phyloP scores from a whole-genome alignment of 1,140 invertebrate species.

The Hylaeus volcanicus region DNA sequence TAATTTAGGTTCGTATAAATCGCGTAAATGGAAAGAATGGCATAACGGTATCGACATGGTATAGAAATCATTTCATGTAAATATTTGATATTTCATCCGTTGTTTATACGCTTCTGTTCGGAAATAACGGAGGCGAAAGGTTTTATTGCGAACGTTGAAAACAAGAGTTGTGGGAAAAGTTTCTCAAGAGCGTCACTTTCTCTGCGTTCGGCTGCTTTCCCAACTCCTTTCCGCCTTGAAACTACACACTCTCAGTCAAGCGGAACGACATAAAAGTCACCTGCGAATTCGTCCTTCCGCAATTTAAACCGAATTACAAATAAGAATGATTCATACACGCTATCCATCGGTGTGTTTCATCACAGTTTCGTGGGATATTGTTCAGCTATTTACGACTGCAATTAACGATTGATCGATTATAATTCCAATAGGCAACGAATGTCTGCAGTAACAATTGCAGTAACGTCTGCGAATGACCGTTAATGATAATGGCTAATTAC shows the following conservation, averaged over 20 bases:
- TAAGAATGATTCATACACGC: neutral
- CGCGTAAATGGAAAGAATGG: too few species aligned
- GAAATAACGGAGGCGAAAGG: constrained; percentile 12
- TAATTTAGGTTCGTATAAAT: too few species aligned
- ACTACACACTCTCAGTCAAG: constrained; percentile 66
- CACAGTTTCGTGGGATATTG: neutral
- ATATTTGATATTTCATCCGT: neutral
- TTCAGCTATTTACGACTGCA: neutral
- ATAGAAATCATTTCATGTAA: neutral
- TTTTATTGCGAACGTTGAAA: constrained; percentile 60
- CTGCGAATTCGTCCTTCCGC: constrained; percentile 49
- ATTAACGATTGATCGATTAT: too few species aligned
- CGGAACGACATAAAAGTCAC: constrained; percentile 66
- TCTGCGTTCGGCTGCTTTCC: constrained; percentile 70
- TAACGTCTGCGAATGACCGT: too few species aligned
- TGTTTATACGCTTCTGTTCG: neutral
- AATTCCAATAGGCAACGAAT: too few species aligned
- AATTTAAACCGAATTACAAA: constrained; percentile 20
- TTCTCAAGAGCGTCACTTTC: constrained; percentile 73
- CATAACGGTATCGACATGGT: too few species aligned
- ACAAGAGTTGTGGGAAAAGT: constrained; percentile 74
- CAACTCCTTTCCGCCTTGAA: constrained; percentile 61
- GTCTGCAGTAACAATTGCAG: too few species aligned
- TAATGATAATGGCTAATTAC: too few species aligned
- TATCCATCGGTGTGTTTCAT: neutral